phyloP scores from a whole-genome alignment of 2,888 invertebrate genomes.

The Hydroisotoma schaefferi region DNA sequence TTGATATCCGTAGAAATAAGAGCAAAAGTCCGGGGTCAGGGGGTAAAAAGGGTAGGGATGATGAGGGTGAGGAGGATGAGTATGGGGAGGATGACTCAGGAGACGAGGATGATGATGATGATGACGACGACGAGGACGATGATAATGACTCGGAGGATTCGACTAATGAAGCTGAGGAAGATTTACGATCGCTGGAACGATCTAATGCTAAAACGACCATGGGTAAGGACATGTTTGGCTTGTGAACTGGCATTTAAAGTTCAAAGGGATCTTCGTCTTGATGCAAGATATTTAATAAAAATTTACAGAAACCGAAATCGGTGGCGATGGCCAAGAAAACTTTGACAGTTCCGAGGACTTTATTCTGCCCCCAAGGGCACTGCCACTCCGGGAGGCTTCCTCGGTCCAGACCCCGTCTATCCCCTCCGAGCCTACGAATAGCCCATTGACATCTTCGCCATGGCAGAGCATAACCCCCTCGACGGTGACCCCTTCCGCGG shows the following conservation, averaged over 20 bases:
- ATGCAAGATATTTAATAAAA: background rate
- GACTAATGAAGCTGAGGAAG: conserved; percentile 29
- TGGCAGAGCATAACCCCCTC: too few relatives aligned
- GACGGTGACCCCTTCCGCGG: too few relatives aligned
- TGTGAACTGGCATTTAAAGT: background rate
- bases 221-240: conserved; percentile 2
- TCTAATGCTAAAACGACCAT: background rate
- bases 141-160: conserved; percentile 11
- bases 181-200: conserved; percentile 13
- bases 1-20: background rate
- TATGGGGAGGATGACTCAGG: conserved; percentile 10
- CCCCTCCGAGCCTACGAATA: background rate
- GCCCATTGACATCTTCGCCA: background rate
- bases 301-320: conserved; percentile 13
- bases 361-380: conserved; percentile 7
- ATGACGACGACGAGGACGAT: conserved; percentile 23
- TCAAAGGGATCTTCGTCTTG: background rate
- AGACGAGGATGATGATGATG: conserved; percentile 15
- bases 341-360: conserved; percentile 18
- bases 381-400: background rate
- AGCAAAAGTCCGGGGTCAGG: background rate
- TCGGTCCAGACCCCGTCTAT: background rate
- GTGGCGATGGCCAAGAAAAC: conserved; percentile 15
- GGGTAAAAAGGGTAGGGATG: background rate
- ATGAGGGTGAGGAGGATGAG: background rate